These are phyloP conservation scores for Philypnodon macrostomus DNA, from an alignment of 2,797 vertebrate species.

Conservation along the genomic window DNA sequence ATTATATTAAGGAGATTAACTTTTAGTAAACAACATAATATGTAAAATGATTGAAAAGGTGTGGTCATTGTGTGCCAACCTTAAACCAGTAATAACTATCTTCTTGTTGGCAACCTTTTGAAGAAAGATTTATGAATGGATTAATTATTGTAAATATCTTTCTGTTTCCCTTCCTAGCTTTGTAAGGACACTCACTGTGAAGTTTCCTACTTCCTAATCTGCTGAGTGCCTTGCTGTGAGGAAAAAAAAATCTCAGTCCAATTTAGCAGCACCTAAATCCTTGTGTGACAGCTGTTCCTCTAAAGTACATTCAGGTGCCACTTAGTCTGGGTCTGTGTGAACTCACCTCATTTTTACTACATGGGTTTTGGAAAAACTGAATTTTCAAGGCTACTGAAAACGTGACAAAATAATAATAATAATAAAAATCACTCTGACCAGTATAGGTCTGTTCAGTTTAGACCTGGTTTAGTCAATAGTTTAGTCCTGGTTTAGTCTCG, in stretches of 20 bases:
- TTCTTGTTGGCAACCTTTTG: constrained; percentile 6
- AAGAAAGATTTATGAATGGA: constrained; percentile 14
- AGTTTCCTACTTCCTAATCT: constrained; percentile 48
- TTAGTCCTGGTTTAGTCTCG: too few relatives aligned
- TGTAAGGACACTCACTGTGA: constrained; percentile 21
- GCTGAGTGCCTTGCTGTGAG: constrained; percentile 29
- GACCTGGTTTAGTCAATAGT: too few relatives aligned
- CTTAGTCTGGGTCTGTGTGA: constrained; percentile 43
- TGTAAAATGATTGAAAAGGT: too few relatives aligned
- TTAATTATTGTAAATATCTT: constrained; percentile 7
- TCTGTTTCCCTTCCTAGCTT: constrained; percentile 11
- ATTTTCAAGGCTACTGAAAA: too few relatives aligned
- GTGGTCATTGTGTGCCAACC: too few relatives aligned
- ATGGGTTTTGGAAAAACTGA: not conserved
- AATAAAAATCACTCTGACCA: too few relatives aligned
- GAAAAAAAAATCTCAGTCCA: constrained; percentile 28
- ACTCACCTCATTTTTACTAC: constrained; percentile 18
- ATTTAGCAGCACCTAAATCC: constrained; percentile 51
- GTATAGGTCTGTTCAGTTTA: too few relatives aligned
- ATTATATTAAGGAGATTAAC: too few relatives aligned
- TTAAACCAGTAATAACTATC: not conserved
- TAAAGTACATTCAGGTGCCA: constrained; percentile 29
- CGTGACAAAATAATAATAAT: too few relatives aligned
- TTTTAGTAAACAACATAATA: too few relatives aligned
- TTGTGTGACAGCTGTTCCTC: constrained; percentile 47